Base-by-base conservation (phyloP, 2,113 vertebrate species). In the Lophura nycthemera region DNA sequence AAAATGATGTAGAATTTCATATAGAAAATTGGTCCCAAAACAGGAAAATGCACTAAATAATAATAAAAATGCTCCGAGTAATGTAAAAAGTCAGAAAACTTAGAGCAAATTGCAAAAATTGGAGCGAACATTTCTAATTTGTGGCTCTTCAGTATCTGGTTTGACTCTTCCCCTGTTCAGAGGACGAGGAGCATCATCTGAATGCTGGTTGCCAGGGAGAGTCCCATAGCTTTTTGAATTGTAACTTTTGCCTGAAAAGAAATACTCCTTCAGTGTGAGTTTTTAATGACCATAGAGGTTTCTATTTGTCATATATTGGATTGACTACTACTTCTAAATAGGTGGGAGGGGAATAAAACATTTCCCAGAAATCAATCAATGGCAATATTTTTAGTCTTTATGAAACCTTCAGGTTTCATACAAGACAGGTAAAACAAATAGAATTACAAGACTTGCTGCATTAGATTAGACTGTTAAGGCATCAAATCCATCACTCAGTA, bases 101-200 rank as follows among this genome's bases (percentile, higher is more conserved):
- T 93, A 98, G 70, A 97, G 54, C 88, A 97, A 77, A 85, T 90
- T 96, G 93, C 98, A 98, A 83, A 98, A 97, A 91, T 95, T 97
- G 34, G 96, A 98, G 70, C 64, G 94, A 64, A 96, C 63, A 8
- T 93, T 93, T 93, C 94, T 98, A 21, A 72, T 96, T 76, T 34
- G 86, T 57, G 87, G 94, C 82, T 96, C 92, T 57, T 88, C 83
- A 66, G 95, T 52, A 80, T 91, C 85, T 83, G 94, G 85, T 67
- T 93, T 95, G 40, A 78, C 93, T 90, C 88, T 96, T 57, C 80
- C 61, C 66, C 29, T 83, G 61, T 57, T 93, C 94, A 72, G 78
- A 82, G 95, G 92, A 84, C 50, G 47, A 83, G 80, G 54, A 48
- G 82, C 91, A 82, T 94, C 88, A 22, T 91, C 92, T 76, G 96